Conservation (phyloP, 2,888 invertebrate genomes). For the Abrostola triplasia region DNA sequence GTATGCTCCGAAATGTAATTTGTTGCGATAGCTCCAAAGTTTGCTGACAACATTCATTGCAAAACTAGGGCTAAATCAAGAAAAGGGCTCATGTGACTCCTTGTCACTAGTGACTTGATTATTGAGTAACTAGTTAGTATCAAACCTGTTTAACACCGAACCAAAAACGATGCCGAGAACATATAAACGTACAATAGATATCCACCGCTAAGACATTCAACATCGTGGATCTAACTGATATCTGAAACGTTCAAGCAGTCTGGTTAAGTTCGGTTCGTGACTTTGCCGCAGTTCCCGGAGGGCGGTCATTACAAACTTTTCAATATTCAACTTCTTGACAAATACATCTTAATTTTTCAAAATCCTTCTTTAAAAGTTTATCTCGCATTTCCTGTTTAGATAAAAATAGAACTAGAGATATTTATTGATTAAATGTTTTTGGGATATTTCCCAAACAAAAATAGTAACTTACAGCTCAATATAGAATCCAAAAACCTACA, state of each 20-base stretch:
- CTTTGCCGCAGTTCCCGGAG: conserved; percentile 12
- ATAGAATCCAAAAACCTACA: too few species aligned
- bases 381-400: conserved; percentile 6
- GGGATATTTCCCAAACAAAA: too few species aligned
- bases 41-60: too few species aligned
- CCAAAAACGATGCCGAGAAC: neutral
- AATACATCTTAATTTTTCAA: conserved; percentile 21
- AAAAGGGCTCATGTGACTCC: too few species aligned
- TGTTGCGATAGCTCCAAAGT: too few species aligned
- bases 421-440: too few species aligned
- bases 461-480: too few species aligned
- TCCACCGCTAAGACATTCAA: neutral
- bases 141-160: too few species aligned
- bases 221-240: neutral
- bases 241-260: conserved; percentile 5
- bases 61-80: too few species aligned
- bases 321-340: conserved; percentile 25
- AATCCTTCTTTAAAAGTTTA: conserved; percentile 20
- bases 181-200: neutral
- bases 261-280: conserved; percentile 17
- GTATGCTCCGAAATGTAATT: too few species aligned
- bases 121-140: too few species aligned
- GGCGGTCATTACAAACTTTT: conserved; percentile 46
- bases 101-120: too few species aligned
- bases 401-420: neutral